Conservation (phyloP, 2,797 vertebrate genomes). For the Aldrovandia affinis region DNA sequence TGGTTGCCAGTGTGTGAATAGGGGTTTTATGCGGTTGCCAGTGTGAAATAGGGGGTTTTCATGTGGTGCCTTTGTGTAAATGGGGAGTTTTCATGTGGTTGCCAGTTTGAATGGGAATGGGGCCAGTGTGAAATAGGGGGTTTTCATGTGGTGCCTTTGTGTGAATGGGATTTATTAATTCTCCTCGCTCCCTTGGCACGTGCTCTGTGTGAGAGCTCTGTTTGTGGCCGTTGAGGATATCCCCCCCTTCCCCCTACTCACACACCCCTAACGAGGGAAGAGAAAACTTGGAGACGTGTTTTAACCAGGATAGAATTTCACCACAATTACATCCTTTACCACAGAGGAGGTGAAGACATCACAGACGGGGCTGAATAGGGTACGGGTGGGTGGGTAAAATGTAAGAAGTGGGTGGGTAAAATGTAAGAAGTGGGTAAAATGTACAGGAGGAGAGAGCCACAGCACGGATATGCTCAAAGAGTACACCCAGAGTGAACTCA, state of each 20-base stretch:
- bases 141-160: background rate
- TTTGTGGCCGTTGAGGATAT: background rate
- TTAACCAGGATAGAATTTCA: conserved; percentile 34
- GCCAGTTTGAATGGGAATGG: conserved; percentile 53
- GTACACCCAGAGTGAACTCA: too few relatives aligned
- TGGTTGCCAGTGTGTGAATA: conserved; percentile 54
- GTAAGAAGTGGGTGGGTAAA: too few relatives aligned
- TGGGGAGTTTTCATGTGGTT: conserved; percentile 50
- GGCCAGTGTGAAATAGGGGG: too few relatives aligned
- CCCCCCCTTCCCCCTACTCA: conserved; percentile 23
- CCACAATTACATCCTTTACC: conserved; percentile 32
- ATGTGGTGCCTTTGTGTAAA: too few relatives aligned
- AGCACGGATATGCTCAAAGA: too few relatives aligned
- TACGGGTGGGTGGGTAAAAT: too few relatives aligned
- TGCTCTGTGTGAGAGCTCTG: background rate
- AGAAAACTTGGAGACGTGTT: conserved; percentile 16
- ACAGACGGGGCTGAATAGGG: conserved; percentile 32
- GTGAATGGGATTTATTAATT: background rate
- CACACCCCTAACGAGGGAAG: background rate
- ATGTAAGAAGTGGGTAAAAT: too few relatives aligned
- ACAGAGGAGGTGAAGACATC: conserved; percentile 25
- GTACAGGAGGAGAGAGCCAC: too few relatives aligned
- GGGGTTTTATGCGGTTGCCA: background rate
- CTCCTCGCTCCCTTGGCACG: too few relatives aligned
- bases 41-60: too few relatives aligned